These are phyloP conservation scores for Limnothrissa miodon DNA, from an alignment of 2,113 vertebrate species.

Conservation along the genomic window DNA sequence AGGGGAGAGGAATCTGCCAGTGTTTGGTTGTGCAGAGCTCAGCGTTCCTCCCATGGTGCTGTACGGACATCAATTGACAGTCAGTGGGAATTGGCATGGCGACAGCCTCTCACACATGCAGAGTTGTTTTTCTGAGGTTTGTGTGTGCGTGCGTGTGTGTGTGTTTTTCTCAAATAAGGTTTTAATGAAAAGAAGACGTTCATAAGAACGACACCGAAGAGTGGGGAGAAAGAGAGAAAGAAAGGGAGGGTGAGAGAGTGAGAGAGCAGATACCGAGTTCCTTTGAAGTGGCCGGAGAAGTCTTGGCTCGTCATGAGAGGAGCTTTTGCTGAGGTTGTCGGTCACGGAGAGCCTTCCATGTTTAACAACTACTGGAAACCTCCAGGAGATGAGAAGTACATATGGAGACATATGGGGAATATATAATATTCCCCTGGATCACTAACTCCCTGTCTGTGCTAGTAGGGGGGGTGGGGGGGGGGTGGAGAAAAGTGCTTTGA, in stretches of 20 bases:
- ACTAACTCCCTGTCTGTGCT: neutral
- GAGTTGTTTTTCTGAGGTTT: slow-evolving; percentile 24
- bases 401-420: slow-evolving; percentile 23
- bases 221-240: neutral
- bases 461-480: too few species aligned
- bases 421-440: slow-evolving; percentile 17
- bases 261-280: slow-evolving; percentile 37
- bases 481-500: slow-evolving; percentile 4
- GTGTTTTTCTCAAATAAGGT: slow-evolving; percentile 18
- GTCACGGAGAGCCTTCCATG: slow-evolving; percentile 31
- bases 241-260: neutral
- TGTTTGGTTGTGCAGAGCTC: neutral
- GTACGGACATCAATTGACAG: neutral
- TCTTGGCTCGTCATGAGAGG: slow-evolving; percentile 53
- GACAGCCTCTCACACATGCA: neutral
- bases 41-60: neutral
- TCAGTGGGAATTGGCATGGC: slow-evolving; percentile 29
- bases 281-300: slow-evolving; percentile 56
- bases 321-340: slow-evolving; percentile 29
- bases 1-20: neutral
- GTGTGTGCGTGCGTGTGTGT: neutral
- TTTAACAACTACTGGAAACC: slow-evolving; percentile 44
- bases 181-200: slow-evolving; percentile 10
- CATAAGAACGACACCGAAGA: slow-evolving; percentile 10
- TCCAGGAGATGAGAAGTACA: slow-evolving; percentile 37